Evolutionary conservation across 2,113 vertebrate species (phyloP), one percentile per base, ranked within the genome.

Genomic region (Saccopteryx bilineata): DNA sequence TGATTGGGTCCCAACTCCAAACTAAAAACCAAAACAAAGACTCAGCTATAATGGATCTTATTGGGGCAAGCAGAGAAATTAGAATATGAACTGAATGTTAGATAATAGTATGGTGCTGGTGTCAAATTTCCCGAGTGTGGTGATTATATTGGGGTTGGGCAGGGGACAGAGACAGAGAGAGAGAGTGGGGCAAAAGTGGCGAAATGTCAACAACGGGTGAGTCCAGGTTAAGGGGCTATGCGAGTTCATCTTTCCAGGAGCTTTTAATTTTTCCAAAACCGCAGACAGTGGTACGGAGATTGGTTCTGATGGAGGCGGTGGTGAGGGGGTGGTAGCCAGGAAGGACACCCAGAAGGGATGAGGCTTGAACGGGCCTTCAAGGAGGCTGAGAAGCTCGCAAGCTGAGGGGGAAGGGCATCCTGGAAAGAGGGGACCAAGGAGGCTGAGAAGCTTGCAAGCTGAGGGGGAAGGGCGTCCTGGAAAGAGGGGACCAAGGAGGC

Each of bases 51-150:
- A 61, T 3, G 52, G 63, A 2, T 14, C 5, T 24, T 54, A 2
- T 4, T 33, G 82, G 46, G 58, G 52, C 52, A 5, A 23, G 2
- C 68, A 75, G 39, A 24, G 80, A 52, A 26, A 14, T 21, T 13
- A 8, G 75, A 17, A 10, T 21, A 4, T 17, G 54, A 31, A 24
- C 11, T 31, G 46, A 33, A 9, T 2, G 5, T 54, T 31, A 26
- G 68, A 31, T 14, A 60, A 9, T 0, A 17, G 69, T 24, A 2
- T 10, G 12, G 7, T 2, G 0, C 0, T 2, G 10, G 11, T 24
- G 26, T 3, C 2, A 21, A 39, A 46, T 33, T 78, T 52, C 68
- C 56, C 2, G 6, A 46, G 61, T 3, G 48, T 21, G 61, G 9
- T 11, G 8, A 13, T 46, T n/a, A 11, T 15, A 2, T 9, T 66